Evolutionary conservation across 1,140 invertebrate species (phyloP).

Genomic region (Drosophila auraria): DNA sequence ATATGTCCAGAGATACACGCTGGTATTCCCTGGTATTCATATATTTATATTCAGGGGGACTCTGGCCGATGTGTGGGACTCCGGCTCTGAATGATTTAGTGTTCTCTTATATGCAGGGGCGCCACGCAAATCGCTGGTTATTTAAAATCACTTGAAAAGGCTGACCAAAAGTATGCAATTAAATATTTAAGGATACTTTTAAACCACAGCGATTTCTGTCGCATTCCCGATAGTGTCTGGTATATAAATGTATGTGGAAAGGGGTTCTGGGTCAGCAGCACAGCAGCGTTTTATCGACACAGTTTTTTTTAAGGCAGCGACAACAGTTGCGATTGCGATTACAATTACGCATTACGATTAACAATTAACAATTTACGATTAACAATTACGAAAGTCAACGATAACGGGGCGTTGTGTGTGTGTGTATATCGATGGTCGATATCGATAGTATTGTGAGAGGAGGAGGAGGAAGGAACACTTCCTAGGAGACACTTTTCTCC

Average conservation of each 20-base stretch:
- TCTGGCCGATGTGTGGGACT: conserved; percentile 42
- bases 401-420: conserved; percentile 12
- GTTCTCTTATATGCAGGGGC: neutral
- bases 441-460: neutral
- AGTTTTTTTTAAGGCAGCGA: conserved; percentile 19
- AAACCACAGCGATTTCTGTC: neutral
- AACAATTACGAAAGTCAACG: conserved; percentile 9
- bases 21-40: neutral
- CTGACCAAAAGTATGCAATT: neutral
- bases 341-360: conserved; percentile 23
- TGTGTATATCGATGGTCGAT: conserved; percentile 6
- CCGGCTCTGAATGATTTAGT: neutral
- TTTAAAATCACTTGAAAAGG: neutral
- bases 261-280: conserved; percentile 35
- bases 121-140: neutral
- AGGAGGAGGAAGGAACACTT: conserved; percentile 27
- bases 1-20: neutral
- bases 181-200: neutral
- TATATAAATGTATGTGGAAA: neutral
- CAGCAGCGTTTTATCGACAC: conserved; percentile 34
- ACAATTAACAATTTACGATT: conserved; percentile 26
- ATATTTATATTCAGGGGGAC: conserved; percentile 21
- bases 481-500: conserved; percentile 84
- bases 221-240: neutral
- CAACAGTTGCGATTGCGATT: conserved; percentile 19